A percentile compares a stretch with the other conserved stretches of the same genome.
Conservation (phyloP, 2,888 invertebrate species). For the Apotomis capreana region DNA sequence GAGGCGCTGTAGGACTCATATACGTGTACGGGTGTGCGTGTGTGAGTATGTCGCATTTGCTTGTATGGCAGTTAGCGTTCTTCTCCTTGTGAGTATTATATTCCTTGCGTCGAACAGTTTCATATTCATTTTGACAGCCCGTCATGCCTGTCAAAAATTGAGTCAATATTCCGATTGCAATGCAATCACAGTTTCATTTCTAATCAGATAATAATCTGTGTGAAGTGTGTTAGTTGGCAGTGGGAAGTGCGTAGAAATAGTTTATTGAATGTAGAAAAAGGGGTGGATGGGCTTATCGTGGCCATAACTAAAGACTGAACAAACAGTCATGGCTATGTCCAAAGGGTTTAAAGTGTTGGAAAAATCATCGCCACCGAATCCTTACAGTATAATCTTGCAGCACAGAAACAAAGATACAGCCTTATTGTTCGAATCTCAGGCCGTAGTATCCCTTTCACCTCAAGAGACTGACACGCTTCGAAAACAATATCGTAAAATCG, state of each 20-base stretch:
- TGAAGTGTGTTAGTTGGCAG: constrained; percentile 21
- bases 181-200: constrained; percentile 30
- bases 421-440: constrained; percentile 95
- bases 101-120: constrained; percentile 16
- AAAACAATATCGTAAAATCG: constrained; percentile 93
- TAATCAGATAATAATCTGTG: constrained; percentile 33
- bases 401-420: constrained; percentile 94
- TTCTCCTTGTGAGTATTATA: constrained; percentile 6
- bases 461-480: constrained; percentile 95
- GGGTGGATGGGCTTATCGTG: constrained; percentile 67
- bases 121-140: constrained; percentile 1
- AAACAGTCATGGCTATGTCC: constrained; percentile 92
- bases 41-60: no score
- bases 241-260: constrained; percentile 12
- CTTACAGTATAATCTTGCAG: constrained; percentile 95
- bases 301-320: constrained; percentile 51
- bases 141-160: constrained; percentile 24
- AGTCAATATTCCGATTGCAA: constrained; percentile 40
- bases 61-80: no score
- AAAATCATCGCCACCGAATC: constrained; percentile 92
- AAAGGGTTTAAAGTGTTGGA: constrained; percentile 96
- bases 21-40: no score
- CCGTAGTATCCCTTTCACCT: constrained; percentile 92
- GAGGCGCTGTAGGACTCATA: no score
- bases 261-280: constrained; percentile 45